Evolutionary conservation across 2,888 invertebrate species (phyloP).

Genomic region (Pelosia muscerda): DNA sequence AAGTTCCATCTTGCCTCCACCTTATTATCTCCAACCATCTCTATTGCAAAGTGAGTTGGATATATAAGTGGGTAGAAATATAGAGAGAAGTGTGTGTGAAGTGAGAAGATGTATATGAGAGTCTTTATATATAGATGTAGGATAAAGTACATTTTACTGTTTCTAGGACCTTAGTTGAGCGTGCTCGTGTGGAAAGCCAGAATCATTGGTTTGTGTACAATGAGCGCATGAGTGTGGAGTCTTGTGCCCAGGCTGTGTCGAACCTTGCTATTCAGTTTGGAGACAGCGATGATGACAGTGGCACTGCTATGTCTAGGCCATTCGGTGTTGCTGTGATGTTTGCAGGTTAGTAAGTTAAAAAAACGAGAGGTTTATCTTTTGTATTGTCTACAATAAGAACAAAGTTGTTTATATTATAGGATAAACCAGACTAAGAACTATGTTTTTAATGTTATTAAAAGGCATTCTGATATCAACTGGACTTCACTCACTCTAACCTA

Average conservation of each 20-base stretch:
- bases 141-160: not conserved
- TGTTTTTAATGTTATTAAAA: not conserved
- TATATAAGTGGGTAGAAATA: no score
- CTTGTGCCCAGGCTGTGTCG: conserved; percentile 99
- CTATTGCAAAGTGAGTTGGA: no score
- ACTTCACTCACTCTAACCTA: not conserved
- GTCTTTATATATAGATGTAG: not conserved
- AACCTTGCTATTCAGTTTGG: conserved; percentile 99
- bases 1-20: no score
- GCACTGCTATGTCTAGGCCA: conserved; percentile 97
- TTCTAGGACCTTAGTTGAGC: conserved; percentile 93
- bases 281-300: conserved; percentile 98
- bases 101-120: no score
- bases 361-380: not conserved
- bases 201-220: conserved; percentile 99
- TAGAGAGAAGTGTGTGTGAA: no score
- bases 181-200: conserved; percentile 98
- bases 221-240: conserved; percentile 98
- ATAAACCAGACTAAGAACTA: not conserved
- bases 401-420: not conserved
- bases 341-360: conserved; percentile 89
- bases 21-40: no score
- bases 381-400: not conserved
- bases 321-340: conserved; percentile 99
- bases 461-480: not conserved